A percentile compares a stretch with the other conserved stretches of the same genome.
These are phyloP conservation scores for Drosophila oshimai DNA, from an alignment of 1,140 invertebrate species.

Conservation along the genomic window DNA sequence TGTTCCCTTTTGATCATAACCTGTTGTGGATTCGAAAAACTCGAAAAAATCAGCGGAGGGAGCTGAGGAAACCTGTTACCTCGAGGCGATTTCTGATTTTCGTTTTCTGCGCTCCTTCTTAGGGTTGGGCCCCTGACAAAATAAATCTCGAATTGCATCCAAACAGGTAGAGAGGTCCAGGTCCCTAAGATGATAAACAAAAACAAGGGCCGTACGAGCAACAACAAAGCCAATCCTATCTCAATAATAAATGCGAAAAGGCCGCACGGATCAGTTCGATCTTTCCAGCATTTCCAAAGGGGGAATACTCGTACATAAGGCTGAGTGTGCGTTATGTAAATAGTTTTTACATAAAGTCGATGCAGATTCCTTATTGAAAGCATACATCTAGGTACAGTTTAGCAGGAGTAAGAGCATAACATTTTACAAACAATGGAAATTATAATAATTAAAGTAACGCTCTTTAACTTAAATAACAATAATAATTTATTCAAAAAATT, in stretches of 20 bases:
- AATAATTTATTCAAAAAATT: too few species aligned
- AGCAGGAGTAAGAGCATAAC: too few species aligned
- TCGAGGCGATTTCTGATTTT: slow-evolving; percentile 52
- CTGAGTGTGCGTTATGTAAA: slow-evolving; percentile 21
- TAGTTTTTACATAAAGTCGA: background rate
- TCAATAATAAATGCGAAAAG: slow-evolving; percentile 35
- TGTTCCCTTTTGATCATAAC: slow-evolving; percentile 60
- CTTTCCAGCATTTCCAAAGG: background rate
- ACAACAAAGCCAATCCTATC: slow-evolving; percentile 35
- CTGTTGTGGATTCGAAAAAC: slow-evolving; percentile 53
- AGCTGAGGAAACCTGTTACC: slow-evolving; percentile 55
- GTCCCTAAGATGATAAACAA: slow-evolving; percentile 40
- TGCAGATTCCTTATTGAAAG: slow-evolving; percentile 8
- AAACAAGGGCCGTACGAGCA: slow-evolving; percentile 23
- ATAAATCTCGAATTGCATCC: slow-evolving; percentile 73
- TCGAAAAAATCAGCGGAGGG: slow-evolving; percentile 15
- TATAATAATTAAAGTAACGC: too few species aligned
- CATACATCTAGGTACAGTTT: slow-evolving; percentile 27
- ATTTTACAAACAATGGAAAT: too few species aligned
- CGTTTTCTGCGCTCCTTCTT: slow-evolving; percentile 58
- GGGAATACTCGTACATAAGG: background rate
- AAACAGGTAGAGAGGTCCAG: slow-evolving; percentile 56
- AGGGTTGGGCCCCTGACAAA: slow-evolving; percentile 42
- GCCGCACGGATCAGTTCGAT: slow-evolving; percentile 30
- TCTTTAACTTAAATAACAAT: too few species aligned